Base-by-base conservation (phyloP, 23 tunicate species). In the Aplidium turbinatum region DNA sequence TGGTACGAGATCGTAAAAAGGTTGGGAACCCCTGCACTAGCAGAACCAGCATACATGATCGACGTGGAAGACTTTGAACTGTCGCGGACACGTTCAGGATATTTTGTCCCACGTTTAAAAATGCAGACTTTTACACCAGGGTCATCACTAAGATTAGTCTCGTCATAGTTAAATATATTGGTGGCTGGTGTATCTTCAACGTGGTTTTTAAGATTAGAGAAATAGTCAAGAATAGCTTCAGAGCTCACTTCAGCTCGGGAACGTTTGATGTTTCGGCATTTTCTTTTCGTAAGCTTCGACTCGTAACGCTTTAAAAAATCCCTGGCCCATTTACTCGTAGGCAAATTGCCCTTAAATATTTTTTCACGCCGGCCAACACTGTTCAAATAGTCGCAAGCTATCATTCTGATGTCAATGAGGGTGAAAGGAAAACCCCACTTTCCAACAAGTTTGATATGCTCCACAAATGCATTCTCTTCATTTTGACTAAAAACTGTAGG, bases 81-180 rank as follows among this genome's bases (percentile, higher is more conserved):
- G 36, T 60, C 68, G 29, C n/a, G 29, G 20, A 60, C 68, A 28
- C 36, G 60, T 54, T 54, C 60, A 11, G 60, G 68, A 27, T 29
- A 60, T 5, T 60, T 60, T 27, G 68, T 60, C 7, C 68, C 68
- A 30, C 68, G 68, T 38, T 60, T 60, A 30, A 60, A 60, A 60
- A 60, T 30, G 36, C 68, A 60, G 29, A 9, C 6, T 6, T n/a
- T 54, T 25, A 54, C 60, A 5, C 68, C 68, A 27, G 68, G 68
- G n/a, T 60, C 68, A 54, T 54, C 61, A 5, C 24, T 54, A 5
- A 54, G 61, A 54, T 54, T 54, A 16, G 61, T 54, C 21, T 54
- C 22, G 22, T 54, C 61, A 54, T 54, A 54, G 61, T 54, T 54
- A 54, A 54, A 54, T 16, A 54, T 60, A 29, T 60, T 60, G 36